A percentile compares a stretch with the other conserved stretches of the same genome.
These are phyloP conservation scores for Bradypodion ventrale DNA, from an alignment of 2,797 vertebrate species.

Conservation along the genomic window DNA sequence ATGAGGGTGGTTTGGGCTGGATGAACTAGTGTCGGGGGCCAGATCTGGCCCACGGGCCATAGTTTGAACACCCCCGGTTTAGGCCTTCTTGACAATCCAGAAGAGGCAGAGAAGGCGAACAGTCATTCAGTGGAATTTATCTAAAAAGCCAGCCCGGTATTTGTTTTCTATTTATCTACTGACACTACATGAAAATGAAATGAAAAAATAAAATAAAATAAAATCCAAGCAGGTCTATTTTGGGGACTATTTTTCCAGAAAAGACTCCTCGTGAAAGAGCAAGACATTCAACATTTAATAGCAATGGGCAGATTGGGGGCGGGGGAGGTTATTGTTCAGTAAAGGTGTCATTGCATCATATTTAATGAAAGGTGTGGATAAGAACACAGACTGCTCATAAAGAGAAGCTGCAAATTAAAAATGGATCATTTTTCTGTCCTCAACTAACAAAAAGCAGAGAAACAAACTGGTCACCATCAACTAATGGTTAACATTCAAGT, in stretches of 20 bases:
- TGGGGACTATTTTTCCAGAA: neutral
- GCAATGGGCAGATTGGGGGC: neutral
- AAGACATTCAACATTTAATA: constrained; percentile 26
- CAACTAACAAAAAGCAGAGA: constrained; percentile 20
- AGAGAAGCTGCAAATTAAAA: constrained; percentile 24
- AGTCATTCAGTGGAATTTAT: neutral
- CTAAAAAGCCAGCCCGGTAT: neutral
- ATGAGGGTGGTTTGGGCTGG: too few relatives aligned
- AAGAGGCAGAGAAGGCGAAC: neutral
- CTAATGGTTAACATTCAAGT: constrained; percentile 22
- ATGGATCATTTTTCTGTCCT: neutral
- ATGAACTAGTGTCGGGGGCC: too few relatives aligned
- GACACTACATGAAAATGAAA: neutral
- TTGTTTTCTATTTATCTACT: neutral
- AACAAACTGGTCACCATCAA: constrained; percentile 29
- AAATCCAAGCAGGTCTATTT: neutral
- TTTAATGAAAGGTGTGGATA: constrained; percentile 47
- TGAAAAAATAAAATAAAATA: neutral
- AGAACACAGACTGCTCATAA: neutral
- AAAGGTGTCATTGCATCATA: neutral
- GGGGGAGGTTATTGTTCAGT: neutral
- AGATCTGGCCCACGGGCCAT: too few relatives aligned
- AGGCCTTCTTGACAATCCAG: neutral
- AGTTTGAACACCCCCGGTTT: too few relatives aligned
- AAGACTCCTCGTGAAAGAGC: neutral